Base-by-base conservation (phyloP, 1,140 invertebrate species). In the Pomacea maculata region DNA sequence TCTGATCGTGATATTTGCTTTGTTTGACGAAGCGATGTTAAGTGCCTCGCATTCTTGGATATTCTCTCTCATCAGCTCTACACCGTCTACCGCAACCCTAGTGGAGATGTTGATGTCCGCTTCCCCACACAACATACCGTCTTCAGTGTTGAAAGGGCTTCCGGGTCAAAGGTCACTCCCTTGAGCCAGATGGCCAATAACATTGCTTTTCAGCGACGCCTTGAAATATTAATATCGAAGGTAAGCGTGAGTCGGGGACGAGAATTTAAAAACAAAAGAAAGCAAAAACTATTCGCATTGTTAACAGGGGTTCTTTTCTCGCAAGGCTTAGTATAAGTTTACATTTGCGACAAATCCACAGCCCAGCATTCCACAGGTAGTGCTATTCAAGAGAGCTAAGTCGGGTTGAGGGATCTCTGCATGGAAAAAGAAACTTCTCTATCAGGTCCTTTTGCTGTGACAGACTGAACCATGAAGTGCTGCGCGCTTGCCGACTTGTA, bases 51-150 rank as follows among this genome's bases (percentile, higher is more conserved):
- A 74, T 11, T 74, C 21, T 12, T 29, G 21, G 29, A 57, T 34
- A n/a, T 57, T n/a, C 8, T 11, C 45, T 11, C 21, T 52, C 71
- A 4, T 7, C 65, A 78, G 63, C 8, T 78, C 12, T 52, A 78
- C 76, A 45, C 76, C 17, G 15, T 67, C 12, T 78, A 78, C 65
- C 76, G 65, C 55, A 52, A 67, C 64, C 64, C 77, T 19, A 78
- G 77, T 25, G 52, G 64, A 12, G 64, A 70, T 15, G 77, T 70
- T 12, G 68, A 67, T 14, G 14, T 78, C 65, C n/a, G 77, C 25
- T 78, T 78, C 52, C 29, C 64, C 25, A 63, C 64, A 34, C 15
- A 45, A 19, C 19, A 52, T 12, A 52, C 19, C 12, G 45, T n/a
- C 19, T 67, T n/a, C 29, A 78, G 52, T 10, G 14, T 67, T 21